Base-by-base conservation (phyloP, 2,113 vertebrate species). In the Colistium nudipinnis region DNA sequence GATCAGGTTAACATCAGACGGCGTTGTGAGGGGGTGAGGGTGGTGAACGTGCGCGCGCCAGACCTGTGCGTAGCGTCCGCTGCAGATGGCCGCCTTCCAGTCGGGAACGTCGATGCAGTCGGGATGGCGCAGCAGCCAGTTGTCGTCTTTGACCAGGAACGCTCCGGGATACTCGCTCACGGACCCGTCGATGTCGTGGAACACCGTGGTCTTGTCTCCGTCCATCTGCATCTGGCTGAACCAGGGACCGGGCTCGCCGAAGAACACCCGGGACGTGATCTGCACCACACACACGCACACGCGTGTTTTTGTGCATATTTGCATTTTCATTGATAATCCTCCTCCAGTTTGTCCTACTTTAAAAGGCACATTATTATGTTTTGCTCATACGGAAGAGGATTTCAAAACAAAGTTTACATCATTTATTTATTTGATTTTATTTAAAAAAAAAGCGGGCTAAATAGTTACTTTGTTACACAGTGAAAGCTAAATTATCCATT, bases 261-360 rank as follows among this genome's bases (percentile, higher is more conserved):
- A 99, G 83, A 99, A 99, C 56, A 99, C 96, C 33, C 98, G 93
- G 4, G 96, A 98, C 0, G 95, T 94, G 76, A 99, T 96, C 97
- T 99, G 66, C 24, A 41, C 27, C 13, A 25, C 36, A 39, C 1
- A 17, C 25, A 51, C 22, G 19, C 13, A 49, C 4, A 17, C 20
- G 22, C 24, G 4, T 24, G 12, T 4, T 14, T 35, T 33, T 7
- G 31, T 20, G 16, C 7, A 27, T 22, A 19, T 35, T 35, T 44
- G 2, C 35, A 38, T 41, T 33, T 8, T 20, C 13, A 38, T n/a
- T n/a, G n/a, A n/a, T n/a, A n/a, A n/a, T n/a, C n/a, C n/a, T n/a
- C n/a, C n/a, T n/a, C n/a, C n/a, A n/a, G n/a, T n/a, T n/a, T n/a
- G 31, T 33, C 9, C 31, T 33, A 33, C 31, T 45, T 36, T 36